Conservation (phyloP, 2,888 invertebrate species). For the Pseudococcus jackbeardsleyi region DNA sequence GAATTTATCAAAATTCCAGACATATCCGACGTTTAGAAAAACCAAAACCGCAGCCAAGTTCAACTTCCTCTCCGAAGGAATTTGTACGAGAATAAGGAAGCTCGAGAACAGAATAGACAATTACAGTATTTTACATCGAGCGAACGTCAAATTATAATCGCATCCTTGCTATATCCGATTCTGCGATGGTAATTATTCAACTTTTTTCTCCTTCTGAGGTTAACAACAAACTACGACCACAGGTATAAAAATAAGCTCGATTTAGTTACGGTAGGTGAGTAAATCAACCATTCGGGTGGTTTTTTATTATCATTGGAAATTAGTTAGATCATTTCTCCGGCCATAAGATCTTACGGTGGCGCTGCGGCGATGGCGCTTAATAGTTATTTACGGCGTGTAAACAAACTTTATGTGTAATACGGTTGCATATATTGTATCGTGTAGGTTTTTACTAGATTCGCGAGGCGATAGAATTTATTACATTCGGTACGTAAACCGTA, state of each 20-base stretch:
- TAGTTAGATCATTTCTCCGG: conserved; percentile 33
- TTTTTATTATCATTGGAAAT: conserved; percentile 46
- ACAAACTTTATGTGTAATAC: conserved; percentile 43
- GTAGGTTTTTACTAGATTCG: background rate
- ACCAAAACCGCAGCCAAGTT: background rate
- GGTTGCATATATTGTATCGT: conserved; percentile 37
- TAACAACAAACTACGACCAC: background rate
- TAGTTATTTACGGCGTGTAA: conserved; percentile 35
- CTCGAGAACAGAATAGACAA: conserved; percentile 26
- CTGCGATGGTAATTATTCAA: background rate
- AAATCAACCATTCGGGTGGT: background rate
- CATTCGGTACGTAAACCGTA: background rate
- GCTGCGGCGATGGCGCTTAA: background rate
- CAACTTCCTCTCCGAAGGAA: background rate
- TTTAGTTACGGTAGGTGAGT: background rate
- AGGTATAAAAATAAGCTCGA: conserved; percentile 23
- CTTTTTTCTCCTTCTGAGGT: conserved; percentile 29
- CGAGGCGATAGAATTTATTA: conserved; percentile 13
- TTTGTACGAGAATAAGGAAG: background rate
- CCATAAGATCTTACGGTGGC: background rate
- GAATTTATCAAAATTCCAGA: no score
- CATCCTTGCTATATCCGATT: conserved; percentile 17
- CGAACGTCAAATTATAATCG: background rate
- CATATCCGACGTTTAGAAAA: background rate
- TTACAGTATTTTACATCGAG: background rate